A percentile compares a stretch with the other conserved stretches of the same genome.
Conservation (phyloP, 1,140 invertebrate species). For the Bombus confusus region DNA sequence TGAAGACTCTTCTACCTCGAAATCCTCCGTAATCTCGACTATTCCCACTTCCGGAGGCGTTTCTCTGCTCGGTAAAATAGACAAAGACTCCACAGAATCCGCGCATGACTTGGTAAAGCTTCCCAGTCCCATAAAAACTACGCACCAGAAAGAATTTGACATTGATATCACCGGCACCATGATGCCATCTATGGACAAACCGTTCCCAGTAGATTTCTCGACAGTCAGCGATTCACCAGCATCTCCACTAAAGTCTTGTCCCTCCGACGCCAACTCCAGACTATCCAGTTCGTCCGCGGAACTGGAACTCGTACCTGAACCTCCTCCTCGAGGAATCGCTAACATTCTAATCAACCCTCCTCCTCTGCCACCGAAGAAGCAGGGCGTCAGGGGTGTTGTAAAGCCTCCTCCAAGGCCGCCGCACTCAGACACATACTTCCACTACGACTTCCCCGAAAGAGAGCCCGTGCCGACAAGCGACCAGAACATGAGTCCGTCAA, state of each 20-base stretch:
- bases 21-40: neutral
- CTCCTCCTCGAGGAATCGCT: slow-evolving; percentile 86
- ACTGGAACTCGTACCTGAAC: slow-evolving; percentile 86
- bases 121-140: slow-evolving; percentile 78
- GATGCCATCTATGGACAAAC: slow-evolving; percentile 70
- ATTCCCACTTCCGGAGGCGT: neutral
- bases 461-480: slow-evolving; percentile 72
- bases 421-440: slow-evolving; percentile 83
- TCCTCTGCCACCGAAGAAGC: slow-evolving; percentile 92
- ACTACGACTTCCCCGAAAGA: slow-evolving; percentile 85
- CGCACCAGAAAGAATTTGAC: slow-evolving; percentile 72
- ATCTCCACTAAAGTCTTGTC: slow-evolving; percentile 75
- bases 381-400: slow-evolving; percentile 76
- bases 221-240: slow-evolving; percentile 73
- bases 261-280: slow-evolving; percentile 76
- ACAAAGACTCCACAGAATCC: slow-evolving; percentile 53
- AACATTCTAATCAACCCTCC: slow-evolving; percentile 87
- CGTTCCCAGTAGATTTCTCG: slow-evolving; percentile 78
- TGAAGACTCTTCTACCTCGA: slow-evolving; percentile 80
- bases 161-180: slow-evolving; percentile 67
- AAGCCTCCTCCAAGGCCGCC: slow-evolving; percentile 87
- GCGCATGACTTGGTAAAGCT: slow-evolving; percentile 72
- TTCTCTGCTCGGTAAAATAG: slow-evolving; percentile 45
- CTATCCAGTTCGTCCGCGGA: slow-evolving; percentile 77
- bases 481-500: slow-evolving; percentile 68